These are phyloP conservation scores for Gadopsis marmoratus DNA, from an alignment of 2,797 vertebrate genomes.

Conservation along the genomic window DNA sequence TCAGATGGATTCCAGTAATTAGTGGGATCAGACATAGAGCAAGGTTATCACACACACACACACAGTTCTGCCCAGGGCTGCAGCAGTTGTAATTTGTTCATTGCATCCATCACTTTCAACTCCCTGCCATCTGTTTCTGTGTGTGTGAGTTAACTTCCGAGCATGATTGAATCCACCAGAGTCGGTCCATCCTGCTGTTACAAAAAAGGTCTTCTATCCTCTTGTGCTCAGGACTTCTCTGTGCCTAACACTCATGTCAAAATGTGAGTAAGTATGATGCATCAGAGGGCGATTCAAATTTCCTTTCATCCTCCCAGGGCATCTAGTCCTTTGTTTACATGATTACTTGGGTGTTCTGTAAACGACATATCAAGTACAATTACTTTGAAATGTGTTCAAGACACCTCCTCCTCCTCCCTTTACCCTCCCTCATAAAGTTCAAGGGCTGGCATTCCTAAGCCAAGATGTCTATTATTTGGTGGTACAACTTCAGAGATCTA, in stretches of 20 bases:
- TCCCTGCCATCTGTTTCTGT: constrained; percentile 70
- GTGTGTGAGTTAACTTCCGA: constrained; percentile 56
- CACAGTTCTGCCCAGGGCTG: constrained; percentile 35
- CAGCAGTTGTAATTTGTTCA: constrained; percentile 64
- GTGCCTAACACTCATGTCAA: constrained; percentile 63
- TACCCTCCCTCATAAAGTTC: constrained; percentile 74
- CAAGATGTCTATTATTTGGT: constrained; percentile 71
- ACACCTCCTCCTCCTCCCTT: constrained; percentile 49
- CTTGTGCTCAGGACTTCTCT: constrained; percentile 59
- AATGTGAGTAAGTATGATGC: constrained; percentile 79
- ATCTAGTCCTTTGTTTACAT: constrained; percentile 84
- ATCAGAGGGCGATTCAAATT: constrained; percentile 76
- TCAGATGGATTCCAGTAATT: constrained; percentile 69
- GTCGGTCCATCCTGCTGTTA: constrained; percentile 63
- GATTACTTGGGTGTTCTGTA: constrained; percentile 85
- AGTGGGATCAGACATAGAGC: constrained; percentile 60
- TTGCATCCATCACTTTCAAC: constrained; percentile 71
- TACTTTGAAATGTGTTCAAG: constrained; percentile 84
- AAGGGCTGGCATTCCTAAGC: constrained; percentile 76
- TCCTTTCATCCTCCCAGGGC: constrained; percentile 81
- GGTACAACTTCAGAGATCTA: constrained; percentile 42
- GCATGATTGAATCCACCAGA: constrained; percentile 63
- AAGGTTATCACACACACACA: constrained; percentile 50
- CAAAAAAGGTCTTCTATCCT: constrained; percentile 65
- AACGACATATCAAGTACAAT: constrained; percentile 86